These are phyloP conservation scores for Raja brachyura DNA, from an alignment of 2,113 vertebrate genomes.

Conservation along the genomic window DNA sequence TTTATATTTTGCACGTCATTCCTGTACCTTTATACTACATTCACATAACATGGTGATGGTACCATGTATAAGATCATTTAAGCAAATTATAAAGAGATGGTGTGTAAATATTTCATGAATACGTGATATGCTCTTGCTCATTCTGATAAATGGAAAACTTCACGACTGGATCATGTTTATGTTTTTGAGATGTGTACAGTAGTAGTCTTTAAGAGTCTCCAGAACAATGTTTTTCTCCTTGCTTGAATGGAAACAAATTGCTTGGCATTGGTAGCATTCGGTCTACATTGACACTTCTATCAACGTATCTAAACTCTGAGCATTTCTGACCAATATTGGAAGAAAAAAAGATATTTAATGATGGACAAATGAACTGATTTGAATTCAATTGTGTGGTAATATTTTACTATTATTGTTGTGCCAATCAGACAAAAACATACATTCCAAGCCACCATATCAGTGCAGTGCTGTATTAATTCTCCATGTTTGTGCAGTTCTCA, in stretches of 20 bases:
- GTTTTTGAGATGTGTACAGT: not conserved
- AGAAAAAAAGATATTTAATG: not conserved
- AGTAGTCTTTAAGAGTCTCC: not conserved
- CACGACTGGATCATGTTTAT: not conserved
- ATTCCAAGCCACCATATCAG: not conserved
- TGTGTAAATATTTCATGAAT: too few relatives aligned
- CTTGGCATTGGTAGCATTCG: not conserved
- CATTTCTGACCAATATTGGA: not conserved
- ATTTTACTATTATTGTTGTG: not conserved
- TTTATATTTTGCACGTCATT: not conserved
- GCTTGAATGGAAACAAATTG: not conserved
- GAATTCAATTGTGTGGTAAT: not conserved
- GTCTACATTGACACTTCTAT: not conserved
- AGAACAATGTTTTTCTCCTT: not conserved
- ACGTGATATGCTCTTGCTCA: too few relatives aligned
- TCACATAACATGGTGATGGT: not conserved
- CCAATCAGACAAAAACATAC: not conserved
- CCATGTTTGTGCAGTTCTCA: not conserved
- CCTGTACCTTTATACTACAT: not conserved
- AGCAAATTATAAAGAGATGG: too few relatives aligned
- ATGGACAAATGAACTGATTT: not conserved
- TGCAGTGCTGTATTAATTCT: not conserved
- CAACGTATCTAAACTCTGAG: not conserved
- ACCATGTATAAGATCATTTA: too few relatives aligned
- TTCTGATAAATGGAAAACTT: too few relatives aligned